Evolutionary conservation across 2,888 invertebrate species (phyloP), one percentile per base, ranked within the genome.

Genomic region (Polylopha cassiicola): DNA sequence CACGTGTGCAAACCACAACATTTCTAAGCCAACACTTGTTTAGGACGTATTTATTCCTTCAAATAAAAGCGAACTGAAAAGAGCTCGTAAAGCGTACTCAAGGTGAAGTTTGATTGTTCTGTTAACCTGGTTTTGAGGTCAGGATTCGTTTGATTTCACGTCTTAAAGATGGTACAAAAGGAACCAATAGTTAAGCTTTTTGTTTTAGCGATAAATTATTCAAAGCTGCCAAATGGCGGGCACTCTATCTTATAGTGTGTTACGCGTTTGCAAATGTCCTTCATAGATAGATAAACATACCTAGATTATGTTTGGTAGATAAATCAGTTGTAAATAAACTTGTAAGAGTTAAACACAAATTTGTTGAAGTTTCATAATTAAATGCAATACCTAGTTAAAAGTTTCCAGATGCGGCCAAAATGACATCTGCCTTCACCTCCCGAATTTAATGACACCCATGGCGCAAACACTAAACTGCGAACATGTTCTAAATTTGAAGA

Each of bases 401-500:
- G 58, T 63, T 65, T 63, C 73, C 82, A 84, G 73, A 80, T 81
- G 81, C 58, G 51, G 43, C 46, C 47, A 52, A 49, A 9, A 10
- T 6, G 72, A 75, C 81, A 81, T 77, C 74, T 81, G 82, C 73
- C 57, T 61, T 59, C 53, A 49, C 46, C 58, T 59, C 57, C 65
- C 59, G 57, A 73, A 73, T 71, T 73, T 80, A 81, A 82, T 77
- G 73, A 75, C 71, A 72, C 84, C 81, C 76, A 69, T 66, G 82
- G 72, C 74, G 72, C 65, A 60, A 74, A 71, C 66, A 76, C 78
- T 79, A 81, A 80, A 80, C 78, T 80, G 82, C 78, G 72, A 84
- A 80, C 82, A 84, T 72, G 68, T 74, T 78, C 73, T 73, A 76
- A 81, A 76, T 76, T 76, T 77, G 71, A 75, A 73, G 68, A 65